Evolutionary conservation across 2,113 vertebrate species (phyloP).

Genomic region (Panurus biarmicus): DNA sequence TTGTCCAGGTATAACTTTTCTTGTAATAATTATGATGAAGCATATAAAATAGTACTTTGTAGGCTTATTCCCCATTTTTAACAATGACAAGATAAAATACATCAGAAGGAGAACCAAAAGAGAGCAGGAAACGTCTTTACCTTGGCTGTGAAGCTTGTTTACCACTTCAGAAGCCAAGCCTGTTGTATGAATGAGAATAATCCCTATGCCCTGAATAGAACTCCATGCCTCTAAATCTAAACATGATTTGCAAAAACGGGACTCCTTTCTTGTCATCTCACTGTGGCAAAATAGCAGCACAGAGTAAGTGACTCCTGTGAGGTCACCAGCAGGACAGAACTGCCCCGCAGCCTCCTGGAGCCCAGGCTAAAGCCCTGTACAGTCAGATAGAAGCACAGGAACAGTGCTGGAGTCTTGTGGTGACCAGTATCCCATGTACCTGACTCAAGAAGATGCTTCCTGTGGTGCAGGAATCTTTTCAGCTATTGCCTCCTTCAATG

Average conservation of each 20-base stretch:
- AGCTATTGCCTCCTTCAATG: neutral
- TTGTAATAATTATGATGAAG: neutral
- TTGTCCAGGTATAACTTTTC: neutral
- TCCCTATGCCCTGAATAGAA: neutral
- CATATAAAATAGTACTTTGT: neutral
- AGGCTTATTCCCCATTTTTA: neutral
- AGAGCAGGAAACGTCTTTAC: neutral
- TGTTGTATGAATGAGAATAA: neutral
- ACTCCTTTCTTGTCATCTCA: fast-evolving
- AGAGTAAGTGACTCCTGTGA: neutral
- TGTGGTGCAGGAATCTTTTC: neutral
- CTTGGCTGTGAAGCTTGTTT: neutral
- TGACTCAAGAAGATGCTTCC: neutral
- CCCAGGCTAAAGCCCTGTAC: neutral
- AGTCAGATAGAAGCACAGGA: neutral
- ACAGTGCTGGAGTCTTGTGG: neutral
- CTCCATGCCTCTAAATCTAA: neutral
- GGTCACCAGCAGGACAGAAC: neutral
- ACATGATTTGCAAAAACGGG: neutral
- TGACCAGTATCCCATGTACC: neutral
- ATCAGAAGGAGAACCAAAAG: neutral
- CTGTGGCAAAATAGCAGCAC: neutral
- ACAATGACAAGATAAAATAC: neutral
- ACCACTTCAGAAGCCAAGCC: neutral
- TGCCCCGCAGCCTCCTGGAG: neutral